Conservation (phyloP, 2,797 vertebrate species). For the Cetoscarus ocellatus region DNA sequence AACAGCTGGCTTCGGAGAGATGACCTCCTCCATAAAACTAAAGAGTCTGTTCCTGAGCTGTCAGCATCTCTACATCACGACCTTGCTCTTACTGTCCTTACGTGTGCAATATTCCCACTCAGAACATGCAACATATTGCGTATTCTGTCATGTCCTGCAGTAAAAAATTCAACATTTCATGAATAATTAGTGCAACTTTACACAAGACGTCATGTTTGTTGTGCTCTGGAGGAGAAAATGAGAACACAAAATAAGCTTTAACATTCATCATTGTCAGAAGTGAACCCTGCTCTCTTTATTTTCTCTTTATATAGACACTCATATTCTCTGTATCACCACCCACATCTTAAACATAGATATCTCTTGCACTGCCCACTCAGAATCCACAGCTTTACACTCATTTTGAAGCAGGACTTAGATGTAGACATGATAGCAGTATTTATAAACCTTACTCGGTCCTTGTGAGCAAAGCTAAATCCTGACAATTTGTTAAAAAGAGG, state of each 20-base stretch:
- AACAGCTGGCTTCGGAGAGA: conserved; percentile 62
- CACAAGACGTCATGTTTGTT: conserved; percentile 26
- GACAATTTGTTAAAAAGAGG: too few relatives aligned
- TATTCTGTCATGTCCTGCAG: conserved; percentile 24
- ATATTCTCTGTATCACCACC: not conserved
- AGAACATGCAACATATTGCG: conserved; percentile 2
- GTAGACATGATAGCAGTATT: not conserved
- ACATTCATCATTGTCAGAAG: not conserved
- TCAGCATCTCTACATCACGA: conserved; percentile 46
- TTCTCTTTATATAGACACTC: too few relatives aligned
- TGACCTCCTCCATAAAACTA: conserved; percentile 57
- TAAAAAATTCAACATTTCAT: conserved; percentile 50
- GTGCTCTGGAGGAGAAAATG: conserved; percentile 17
- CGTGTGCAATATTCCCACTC: conserved; percentile 35
- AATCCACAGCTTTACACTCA: not conserved
- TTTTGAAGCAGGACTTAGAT: not conserved
- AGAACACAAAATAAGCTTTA: not conserved
- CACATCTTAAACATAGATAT: not conserved
- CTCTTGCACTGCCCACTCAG: not conserved
- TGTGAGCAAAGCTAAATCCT: too few relatives aligned
- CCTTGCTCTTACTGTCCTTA: conserved; percentile 63
- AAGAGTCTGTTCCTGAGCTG: conserved; percentile 49
- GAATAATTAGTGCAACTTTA: conserved; percentile 47
- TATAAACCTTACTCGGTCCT: too few relatives aligned
- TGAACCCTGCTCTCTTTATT: not conserved